Evolutionary conservation across 2,797 vertebrate species (phyloP).

Genomic region (Sebastes paucispinis): DNA sequence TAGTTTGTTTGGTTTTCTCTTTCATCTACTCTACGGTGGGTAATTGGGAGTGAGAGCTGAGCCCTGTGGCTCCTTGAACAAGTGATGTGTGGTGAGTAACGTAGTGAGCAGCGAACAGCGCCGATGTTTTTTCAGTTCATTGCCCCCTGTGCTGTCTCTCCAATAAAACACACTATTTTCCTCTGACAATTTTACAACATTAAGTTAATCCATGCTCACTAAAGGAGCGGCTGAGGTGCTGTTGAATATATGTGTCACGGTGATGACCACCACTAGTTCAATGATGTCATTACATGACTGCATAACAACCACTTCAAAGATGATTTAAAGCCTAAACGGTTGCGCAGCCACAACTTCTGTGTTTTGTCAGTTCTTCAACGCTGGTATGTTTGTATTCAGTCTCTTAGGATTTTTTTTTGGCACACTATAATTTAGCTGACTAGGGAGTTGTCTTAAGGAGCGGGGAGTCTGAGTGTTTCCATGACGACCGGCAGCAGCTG

Average conservation of each 20-base stretch:
- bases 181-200: conserved; percentile 38
- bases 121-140: conserved; percentile 28
- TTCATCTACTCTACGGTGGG: conserved; percentile 35
- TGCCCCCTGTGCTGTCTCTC: conserved; percentile 20
- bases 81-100: conserved; percentile 61
- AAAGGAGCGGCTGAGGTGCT: not conserved
- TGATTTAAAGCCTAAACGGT: conserved; percentile 35
- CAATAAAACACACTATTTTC: conserved; percentile 20
- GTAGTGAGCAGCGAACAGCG: conserved; percentile 42
- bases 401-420: conserved; percentile 39
- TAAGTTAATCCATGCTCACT: not conserved
- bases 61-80: conserved; percentile 51
- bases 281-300: conserved; percentile 60
- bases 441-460: conserved; percentile 65
- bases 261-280: conserved; percentile 7
- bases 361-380: not conserved
- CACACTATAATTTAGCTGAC: conserved; percentile 72
- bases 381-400: conserved; percentile 47
- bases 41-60: conserved; percentile 62
- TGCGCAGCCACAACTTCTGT: conserved; percentile 4
- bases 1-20: conserved; percentile 55
- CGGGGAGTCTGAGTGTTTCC: conserved; percentile 77
- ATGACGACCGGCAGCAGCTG: conserved; percentile 81
- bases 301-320: conserved; percentile 9
- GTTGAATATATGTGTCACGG: conserved; percentile 1